Evolutionary conservation across 2,797 vertebrate species (phyloP), one percentile per base, ranked within the genome.

Genomic region (Coluber constrictor): DNA sequence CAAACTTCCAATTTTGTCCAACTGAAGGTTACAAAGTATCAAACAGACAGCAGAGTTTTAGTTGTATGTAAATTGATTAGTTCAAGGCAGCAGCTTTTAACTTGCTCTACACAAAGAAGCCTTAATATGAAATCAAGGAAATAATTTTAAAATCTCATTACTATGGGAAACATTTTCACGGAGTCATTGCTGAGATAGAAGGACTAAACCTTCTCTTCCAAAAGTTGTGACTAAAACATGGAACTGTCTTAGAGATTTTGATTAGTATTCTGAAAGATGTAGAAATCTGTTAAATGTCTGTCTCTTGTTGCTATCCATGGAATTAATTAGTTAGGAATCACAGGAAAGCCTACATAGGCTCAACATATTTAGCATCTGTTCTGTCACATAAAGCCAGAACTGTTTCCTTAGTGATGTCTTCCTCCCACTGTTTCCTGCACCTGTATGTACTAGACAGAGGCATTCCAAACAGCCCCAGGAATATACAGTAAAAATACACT

Each of bases 351-450:
- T 91, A 79, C 86, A 86, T 29, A 51, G 66, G 4, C 23, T 83
- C 92, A 88, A 89, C 87, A 43, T 91, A 90, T 61, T 91, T 88
- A 91, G 86, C n/a, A 61, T 32, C 79, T 83, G 43, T 86, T 91
- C 92, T 83, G 87, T 93, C 66, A 91, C 70, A 91, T 83, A 63
- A 93, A 93, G 66, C 66, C 47, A 79, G 87, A 57, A n/a, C 61
- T 16, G 90, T 93, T 93, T 93, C 90, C 92, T 91, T 89, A 93
- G 56, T 32, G 89, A 91, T 91, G 47, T 86, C 87, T 89, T 93
- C 59, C 57, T 93, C 90, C 90, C 93, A 93, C 89, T 51, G 51
- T 55, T 91, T 93, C 90, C 87, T 93, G 57, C 86, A 63, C 57
- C 87, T 88, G 66, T 12, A 61, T 37, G 43, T 47, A 91, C 43